phyloP scores from a whole-genome alignment of 2,888 invertebrate genomes.

The Prenolepis imparis region DNA sequence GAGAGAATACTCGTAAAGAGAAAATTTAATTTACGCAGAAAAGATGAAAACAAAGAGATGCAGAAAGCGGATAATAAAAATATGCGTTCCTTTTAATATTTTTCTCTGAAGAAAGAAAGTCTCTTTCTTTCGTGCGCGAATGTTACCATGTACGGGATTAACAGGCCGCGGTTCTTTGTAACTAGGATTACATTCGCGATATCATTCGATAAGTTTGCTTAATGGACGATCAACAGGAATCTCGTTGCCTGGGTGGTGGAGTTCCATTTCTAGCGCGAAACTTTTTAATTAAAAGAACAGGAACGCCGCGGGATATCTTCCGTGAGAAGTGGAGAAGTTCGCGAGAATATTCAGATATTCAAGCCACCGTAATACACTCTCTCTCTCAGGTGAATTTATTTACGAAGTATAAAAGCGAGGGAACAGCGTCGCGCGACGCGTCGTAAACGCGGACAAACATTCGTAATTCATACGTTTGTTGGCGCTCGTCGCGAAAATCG shows the following conservation, averaged over 20 bases:
- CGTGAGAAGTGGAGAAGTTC: slow-evolving; percentile 38
- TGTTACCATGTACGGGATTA: slow-evolving; percentile 20
- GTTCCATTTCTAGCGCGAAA: slow-evolving; percentile 48
- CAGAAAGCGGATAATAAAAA: slow-evolving; percentile 29
- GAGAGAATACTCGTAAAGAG: background rate
- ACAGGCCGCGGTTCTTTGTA: slow-evolving; percentile 41
- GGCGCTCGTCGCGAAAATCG: slow-evolving; percentile 6
- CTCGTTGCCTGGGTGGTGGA: slow-evolving; percentile 30
- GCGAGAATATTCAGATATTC: slow-evolving; percentile 50
- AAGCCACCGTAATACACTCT: slow-evolving; percentile 28
- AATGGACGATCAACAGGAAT: slow-evolving; percentile 60
- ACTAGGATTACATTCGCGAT: slow-evolving; percentile 29
- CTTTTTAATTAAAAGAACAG: slow-evolving; percentile 62
- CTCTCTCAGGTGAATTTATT: slow-evolving; percentile 38
- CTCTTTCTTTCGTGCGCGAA: background rate
- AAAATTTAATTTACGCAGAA: slow-evolving; percentile 35
- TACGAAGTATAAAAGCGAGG: slow-evolving; percentile 31
- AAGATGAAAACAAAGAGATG: background rate
- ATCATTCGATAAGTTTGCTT: slow-evolving; percentile 59
- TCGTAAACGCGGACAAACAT: slow-evolving; percentile 38
- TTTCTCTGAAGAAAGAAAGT: background rate
- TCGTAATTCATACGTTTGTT: slow-evolving; percentile 35
- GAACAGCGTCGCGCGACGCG: background rate
- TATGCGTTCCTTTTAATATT: background rate
- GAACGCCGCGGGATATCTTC: slow-evolving; percentile 41